Conservation (phyloP, 2,113 vertebrate species). For the Nothocercus nigrocapillus region DNA sequence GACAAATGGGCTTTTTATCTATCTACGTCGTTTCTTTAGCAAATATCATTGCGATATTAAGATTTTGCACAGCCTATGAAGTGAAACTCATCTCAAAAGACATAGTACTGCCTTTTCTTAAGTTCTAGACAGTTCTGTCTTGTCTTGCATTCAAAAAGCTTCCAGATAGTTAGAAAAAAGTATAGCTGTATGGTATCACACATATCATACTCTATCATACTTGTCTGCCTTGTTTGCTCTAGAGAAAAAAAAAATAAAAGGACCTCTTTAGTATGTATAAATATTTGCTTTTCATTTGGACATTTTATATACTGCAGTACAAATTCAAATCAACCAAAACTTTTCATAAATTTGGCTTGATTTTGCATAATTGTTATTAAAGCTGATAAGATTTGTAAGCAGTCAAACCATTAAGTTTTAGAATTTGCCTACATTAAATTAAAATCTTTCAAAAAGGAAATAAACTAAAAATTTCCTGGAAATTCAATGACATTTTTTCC, state of each 20-base stretch:
- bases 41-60: not conserved
- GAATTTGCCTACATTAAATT: not conserved
- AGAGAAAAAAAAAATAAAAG: not conserved
- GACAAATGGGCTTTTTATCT: rapidly evolving
- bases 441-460: not conserved
- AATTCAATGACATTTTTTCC: not conserved
- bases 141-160: not conserved
- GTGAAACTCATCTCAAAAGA: not conserved
- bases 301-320: not conserved
- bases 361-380: not conserved
- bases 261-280: not conserved
- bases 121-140: not conserved
- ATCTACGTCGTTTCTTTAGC: not conserved
- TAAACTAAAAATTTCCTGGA: not conserved
- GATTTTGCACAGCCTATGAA: rapidly evolving
- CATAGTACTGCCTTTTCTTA: not conserved
- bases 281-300: not conserved
- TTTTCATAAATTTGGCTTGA: not conserved
- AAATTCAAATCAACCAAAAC: not conserved
- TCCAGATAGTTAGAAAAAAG: not conserved
- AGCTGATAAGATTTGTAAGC: not conserved
- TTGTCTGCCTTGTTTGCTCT: not conserved
- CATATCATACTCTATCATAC: not conserved
- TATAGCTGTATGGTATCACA: not conserved
- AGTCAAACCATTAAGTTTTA: not conserved